Percentiles rank a stretch among this genome's conserved stretches.
These are phyloP conservation scores for Luperina testacea DNA, from an alignment of 2,888 invertebrate species.

Conservation along the genomic window DNA sequence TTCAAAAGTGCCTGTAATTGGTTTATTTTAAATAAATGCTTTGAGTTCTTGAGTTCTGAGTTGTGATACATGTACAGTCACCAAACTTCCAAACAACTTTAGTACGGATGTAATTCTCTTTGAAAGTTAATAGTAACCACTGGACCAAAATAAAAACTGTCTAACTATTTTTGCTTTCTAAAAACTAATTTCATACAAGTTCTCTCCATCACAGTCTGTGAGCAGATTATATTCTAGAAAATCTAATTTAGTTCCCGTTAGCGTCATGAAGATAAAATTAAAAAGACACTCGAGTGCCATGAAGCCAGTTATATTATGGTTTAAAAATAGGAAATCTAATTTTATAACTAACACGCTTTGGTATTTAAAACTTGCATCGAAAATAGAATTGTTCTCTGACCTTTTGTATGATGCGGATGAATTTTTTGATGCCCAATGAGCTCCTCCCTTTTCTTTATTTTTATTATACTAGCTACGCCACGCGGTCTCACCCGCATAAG, in stretches of 20 bases:
- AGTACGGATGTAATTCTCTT: not conserved
- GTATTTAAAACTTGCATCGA: not conserved
- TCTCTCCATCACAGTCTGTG: not conserved
- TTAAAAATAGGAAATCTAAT: not conserved
- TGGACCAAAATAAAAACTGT: not conserved
- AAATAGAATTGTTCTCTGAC: not conserved
- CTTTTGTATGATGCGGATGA: not conserved
- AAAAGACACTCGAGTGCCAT: not conserved
- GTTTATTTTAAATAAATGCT: no score
- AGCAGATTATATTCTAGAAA: constrained; percentile 16
- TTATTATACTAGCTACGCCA: no score
- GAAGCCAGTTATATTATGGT: not conserved
- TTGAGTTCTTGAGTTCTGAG: no score
- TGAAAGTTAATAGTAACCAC: not conserved
- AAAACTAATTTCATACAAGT: constrained; percentile 10
- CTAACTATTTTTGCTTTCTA: not conserved
- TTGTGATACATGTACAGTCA: not conserved
- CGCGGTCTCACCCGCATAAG: no score
- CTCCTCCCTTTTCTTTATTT: no score
- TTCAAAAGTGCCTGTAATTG: no score
- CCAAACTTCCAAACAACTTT: not conserved
- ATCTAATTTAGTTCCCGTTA: constrained; percentile 25
- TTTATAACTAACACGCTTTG: not conserved
- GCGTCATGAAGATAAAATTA: constrained; percentile 20
- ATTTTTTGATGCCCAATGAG: no score